These are phyloP conservation scores for Syrphus vitripennis DNA, from an alignment of 2,888 invertebrate species.

Conservation along the genomic window DNA sequence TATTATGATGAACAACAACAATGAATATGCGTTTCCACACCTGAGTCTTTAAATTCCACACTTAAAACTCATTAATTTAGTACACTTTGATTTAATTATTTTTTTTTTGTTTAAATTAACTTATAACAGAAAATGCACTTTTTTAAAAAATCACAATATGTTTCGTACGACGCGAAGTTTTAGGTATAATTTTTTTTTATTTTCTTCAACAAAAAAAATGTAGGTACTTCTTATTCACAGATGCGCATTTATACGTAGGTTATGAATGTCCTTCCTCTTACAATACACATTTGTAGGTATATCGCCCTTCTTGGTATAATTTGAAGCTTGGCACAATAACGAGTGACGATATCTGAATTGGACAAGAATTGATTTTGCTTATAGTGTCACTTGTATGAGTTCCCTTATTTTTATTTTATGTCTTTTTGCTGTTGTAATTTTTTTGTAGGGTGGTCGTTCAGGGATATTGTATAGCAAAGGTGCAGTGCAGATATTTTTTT, in stretches of 20 bases:
- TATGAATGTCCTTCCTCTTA: slow-evolving; percentile 23
- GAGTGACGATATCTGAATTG: too few relatives aligned
- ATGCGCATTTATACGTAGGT: slow-evolving; percentile 29
- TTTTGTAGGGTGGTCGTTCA: not conserved
- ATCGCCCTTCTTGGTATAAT: not conserved
- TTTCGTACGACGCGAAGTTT: not conserved
- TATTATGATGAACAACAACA: not conserved
- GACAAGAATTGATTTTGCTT: slow-evolving; percentile 48
- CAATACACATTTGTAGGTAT: too few relatives aligned
- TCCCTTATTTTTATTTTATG: slow-evolving; percentile 23
- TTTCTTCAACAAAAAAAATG: not conserved
- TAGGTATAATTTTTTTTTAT: not conserved
- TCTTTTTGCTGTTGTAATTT: not conserved
- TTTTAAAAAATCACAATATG: slow-evolving; percentile 62
- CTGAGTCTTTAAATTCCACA: not conserved
- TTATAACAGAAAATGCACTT: slow-evolving; percentile 53
- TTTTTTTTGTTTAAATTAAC: not conserved
- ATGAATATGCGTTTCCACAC: not conserved
- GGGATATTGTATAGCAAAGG: too few relatives aligned
- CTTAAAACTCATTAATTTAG: not conserved
- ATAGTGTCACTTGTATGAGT: slow-evolving; percentile 63
- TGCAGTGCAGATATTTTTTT: not conserved
- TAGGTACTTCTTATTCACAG: slow-evolving; percentile 10
- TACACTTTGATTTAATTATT: slow-evolving; percentile 3
- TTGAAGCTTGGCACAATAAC: slow-evolving; percentile 34